Conservation (phyloP, 2,888 invertebrate species). For the Miltochrista miniata region DNA sequence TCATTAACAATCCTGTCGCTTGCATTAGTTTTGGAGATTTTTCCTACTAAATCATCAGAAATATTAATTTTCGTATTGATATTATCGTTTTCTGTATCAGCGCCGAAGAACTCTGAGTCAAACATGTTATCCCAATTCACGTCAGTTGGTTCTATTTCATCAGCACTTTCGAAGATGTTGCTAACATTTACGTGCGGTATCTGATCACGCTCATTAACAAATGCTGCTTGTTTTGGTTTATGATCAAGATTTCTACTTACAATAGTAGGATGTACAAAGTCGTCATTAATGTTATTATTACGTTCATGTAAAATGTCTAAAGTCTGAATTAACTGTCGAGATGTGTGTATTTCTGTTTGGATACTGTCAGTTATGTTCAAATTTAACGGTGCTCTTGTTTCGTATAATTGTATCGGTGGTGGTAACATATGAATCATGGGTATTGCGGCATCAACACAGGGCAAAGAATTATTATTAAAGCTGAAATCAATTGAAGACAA, state of each 20-base stretch:
- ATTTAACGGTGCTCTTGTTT: constrained; percentile 5
- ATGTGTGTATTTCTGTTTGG: constrained; percentile 2
- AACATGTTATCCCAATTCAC: constrained; percentile 63
- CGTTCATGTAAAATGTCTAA: neutral
- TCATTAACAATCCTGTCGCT: neutral
- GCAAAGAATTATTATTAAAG: constrained; percentile 10
- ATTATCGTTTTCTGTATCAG: constrained; percentile 8
- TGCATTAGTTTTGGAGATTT: neutral
- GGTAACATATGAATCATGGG: neutral
- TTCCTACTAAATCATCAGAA: neutral
- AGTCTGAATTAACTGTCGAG: constrained; percentile 8
- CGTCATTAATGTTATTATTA: neutral
- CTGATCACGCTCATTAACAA: neutral
- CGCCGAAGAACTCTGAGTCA: constrained; percentile 53
- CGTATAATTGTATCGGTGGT: constrained; percentile 5
- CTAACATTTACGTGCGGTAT: neutral
- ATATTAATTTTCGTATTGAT: neutral
- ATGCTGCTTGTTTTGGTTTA: constrained; percentile 1
- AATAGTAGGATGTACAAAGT: constrained; percentile 9
- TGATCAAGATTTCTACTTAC: constrained; percentile 6
- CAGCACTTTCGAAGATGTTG: neutral
- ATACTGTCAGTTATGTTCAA: constrained; percentile 4
- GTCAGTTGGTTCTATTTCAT: constrained; percentile 7
- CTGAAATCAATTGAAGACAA: constrained; percentile 9
- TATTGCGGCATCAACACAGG: neutral